Conservation (phyloP, 2,888 invertebrate species). For the Eupithecia vulgata region DNA sequence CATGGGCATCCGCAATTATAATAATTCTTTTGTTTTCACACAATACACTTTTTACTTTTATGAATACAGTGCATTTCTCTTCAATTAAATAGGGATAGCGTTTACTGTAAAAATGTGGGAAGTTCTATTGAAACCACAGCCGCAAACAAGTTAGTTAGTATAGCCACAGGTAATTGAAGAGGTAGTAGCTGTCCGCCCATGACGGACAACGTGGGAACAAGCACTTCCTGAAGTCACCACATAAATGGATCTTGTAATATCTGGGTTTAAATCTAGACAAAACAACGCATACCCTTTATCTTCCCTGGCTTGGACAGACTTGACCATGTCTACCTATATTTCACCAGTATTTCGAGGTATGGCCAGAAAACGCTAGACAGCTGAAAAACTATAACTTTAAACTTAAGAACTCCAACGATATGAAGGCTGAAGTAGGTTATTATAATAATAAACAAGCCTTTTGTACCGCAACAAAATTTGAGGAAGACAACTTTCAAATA, state of each 20-base stretch:
- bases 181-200: not conserved
- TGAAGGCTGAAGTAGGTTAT: not conserved
- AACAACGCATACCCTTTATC: not conserved
- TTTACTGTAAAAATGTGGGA: conserved; percentile 34
- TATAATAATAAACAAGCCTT: not conserved
- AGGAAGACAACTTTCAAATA: conserved; percentile 8
- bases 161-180: not conserved
- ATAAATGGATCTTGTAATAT: not conserved
- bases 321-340: not conserved
- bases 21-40: conserved; percentile 13
- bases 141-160: conserved; percentile 25
- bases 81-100: conserved; percentile 24
- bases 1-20: conserved; percentile 3
- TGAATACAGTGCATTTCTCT: conserved; percentile 20
- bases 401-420: no score
- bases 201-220: conserved; percentile 10
- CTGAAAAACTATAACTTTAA: not conserved
- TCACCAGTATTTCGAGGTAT: not conserved
- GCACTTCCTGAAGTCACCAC: conserved; percentile 9
- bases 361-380: not conserved
- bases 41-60: conserved; percentile 15
- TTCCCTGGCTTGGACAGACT: not conserved
- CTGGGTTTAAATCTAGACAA: not conserved
- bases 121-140: conserved; percentile 28
- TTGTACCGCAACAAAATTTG: not conserved